These are phyloP conservation scores for Lepidocyrtinus sp. DNA, from an alignment of 2,888 invertebrate species.

Conservation along the genomic window DNA sequence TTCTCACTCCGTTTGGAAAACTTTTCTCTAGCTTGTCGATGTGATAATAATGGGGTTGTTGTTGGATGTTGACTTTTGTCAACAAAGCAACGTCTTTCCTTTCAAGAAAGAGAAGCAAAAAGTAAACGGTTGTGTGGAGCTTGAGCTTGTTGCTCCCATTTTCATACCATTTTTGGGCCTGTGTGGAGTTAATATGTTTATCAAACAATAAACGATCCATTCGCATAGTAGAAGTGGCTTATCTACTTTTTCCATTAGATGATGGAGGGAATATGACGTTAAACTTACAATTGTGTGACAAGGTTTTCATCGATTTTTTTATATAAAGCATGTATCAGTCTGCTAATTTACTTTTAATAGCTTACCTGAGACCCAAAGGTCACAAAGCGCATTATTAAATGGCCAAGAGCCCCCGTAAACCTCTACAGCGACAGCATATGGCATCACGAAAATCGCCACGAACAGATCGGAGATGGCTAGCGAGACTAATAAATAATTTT, in stretches of 20 bases:
- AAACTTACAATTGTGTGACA: too few relatives aligned
- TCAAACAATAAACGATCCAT: background rate
- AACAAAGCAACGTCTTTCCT: too few relatives aligned
- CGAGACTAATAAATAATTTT: constrained; percentile 93
- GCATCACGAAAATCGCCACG: constrained; percentile 82
- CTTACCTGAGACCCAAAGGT: constrained; percentile 89
- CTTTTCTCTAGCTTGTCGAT: too few relatives aligned
- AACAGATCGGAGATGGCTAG: constrained; percentile 97
- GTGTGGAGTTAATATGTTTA: too few relatives aligned
- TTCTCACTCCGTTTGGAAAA: background rate
- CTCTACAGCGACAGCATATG: constrained; percentile 45
- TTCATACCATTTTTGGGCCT: too few relatives aligned
- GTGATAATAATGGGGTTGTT: background rate
- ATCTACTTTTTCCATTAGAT: background rate
- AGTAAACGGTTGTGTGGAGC: too few relatives aligned
- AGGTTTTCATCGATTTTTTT: too few relatives aligned
- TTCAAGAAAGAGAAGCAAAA: too few relatives aligned
- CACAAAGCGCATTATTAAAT: constrained; percentile 81
- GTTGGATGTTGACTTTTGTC: background rate
- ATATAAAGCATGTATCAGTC: background rate
- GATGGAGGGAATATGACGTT: too few relatives aligned
- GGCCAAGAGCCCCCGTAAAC: constrained; percentile 56
- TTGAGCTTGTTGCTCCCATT: too few relatives aligned
- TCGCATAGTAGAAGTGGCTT: background rate
- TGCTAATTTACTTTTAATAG: background rate